Evolutionary conservation across 2,888 invertebrate species (phyloP).

Genomic region (Pandemis corylana): DNA sequence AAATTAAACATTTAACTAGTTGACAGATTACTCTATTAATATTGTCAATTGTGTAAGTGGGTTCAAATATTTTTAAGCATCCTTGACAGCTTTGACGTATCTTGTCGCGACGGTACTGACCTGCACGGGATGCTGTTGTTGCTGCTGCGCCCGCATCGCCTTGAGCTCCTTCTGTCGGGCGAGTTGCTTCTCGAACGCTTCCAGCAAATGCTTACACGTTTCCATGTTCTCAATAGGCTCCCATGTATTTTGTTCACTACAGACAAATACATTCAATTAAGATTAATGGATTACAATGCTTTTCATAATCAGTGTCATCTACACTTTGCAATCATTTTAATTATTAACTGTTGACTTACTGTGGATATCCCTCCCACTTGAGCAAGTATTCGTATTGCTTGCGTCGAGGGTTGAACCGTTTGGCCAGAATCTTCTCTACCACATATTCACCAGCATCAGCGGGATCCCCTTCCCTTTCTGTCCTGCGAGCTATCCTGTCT

Average conservation of each 20-base stretch:
- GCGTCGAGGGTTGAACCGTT: slow-evolving; percentile 91
- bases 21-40: too few relatives aligned
- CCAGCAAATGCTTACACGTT: slow-evolving; percentile 90
- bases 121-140: slow-evolving; percentile 74
- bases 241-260: slow-evolving; percentile 93
- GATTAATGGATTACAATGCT: too few relatives aligned
- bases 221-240: slow-evolving; percentile 91
- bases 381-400: slow-evolving; percentile 93
- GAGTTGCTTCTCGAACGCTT: slow-evolving; percentile 92
- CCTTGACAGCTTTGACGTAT: too few relatives aligned
- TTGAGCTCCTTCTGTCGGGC: slow-evolving; percentile 91
- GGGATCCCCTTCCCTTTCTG: slow-evolving; percentile 69
- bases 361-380: slow-evolving; percentile 93
- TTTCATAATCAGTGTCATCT: too few relatives aligned
- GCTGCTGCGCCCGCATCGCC: slow-evolving; percentile 79
- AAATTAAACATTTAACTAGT: too few relatives aligned
- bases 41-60: too few relatives aligned
- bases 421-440: slow-evolving; percentile 93
- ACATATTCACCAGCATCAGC: slow-evolving; percentile 87
- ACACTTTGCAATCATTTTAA: too few relatives aligned
- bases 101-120: slow-evolving; percentile 45
- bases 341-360: slow-evolving; percentile 80
- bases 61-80: too few relatives aligned
- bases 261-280: background rate
- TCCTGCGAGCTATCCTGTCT: slow-evolving; percentile 79